These are phyloP conservation scores for Amiota mariae DNA, from an alignment of 2,888 invertebrate species.

Conservation along the genomic window DNA sequence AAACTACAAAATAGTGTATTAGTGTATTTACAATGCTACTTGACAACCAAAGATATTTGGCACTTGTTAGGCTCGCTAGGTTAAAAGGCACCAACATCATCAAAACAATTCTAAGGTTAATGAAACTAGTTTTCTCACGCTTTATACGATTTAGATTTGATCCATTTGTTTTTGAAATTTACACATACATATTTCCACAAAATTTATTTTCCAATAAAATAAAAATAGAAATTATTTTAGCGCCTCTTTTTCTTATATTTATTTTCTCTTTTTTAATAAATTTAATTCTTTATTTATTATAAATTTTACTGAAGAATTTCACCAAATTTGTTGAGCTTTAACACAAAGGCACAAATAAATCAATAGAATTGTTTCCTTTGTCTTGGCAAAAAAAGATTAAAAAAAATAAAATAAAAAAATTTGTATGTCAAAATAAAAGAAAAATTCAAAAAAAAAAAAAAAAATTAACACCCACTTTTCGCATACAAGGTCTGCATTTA, in stretches of 20 bases:
- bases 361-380: slow-evolving; percentile 47
- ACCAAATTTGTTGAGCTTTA: slow-evolving; percentile 58
- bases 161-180: not conserved
- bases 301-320: slow-evolving; percentile 56
- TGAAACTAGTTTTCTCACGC: not conserved
- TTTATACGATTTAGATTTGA: not conserved
- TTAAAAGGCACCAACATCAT: not conserved
- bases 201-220: no score
- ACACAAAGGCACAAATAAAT: slow-evolving; percentile 62
- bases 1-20: no score
- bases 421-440: no score
- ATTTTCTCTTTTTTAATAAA: no score
- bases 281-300: slow-evolving; percentile 36
- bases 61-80: slow-evolving; percentile 14
- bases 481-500: not conserved
- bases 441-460: slow-evolving; percentile 15
- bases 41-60: not conserved
- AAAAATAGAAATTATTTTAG: not conserved
- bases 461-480: slow-evolving; percentile 20
- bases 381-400: not conserved
- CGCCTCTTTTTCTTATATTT: slow-evolving; percentile 2
- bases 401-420: not conserved
- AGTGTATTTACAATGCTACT: not conserved
- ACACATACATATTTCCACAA: no score
- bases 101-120: no score